Base-by-base conservation (phyloP, 2,113 vertebrate species). In the Petroica traversi region DNA sequence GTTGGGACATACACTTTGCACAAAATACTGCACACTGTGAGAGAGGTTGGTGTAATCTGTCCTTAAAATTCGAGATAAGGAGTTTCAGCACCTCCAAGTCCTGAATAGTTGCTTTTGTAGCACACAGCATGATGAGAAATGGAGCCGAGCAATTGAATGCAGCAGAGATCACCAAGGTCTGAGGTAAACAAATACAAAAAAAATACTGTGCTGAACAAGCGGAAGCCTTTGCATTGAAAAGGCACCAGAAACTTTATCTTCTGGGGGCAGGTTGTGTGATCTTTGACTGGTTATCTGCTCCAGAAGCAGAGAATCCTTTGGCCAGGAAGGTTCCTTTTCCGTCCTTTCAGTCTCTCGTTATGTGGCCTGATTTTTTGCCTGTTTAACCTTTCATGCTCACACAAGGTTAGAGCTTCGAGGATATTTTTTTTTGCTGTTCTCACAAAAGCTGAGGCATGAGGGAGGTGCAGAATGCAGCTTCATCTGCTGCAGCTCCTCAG, bases 141-240 rank as follows among this genome's bases (percentile, higher is more conserved):
- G 36, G 63, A 93, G 46, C 34, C 1, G 8, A 67, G 92, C 49
- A 86, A 67, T 17, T 87, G 79, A 87, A 91, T 88, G 34, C 49
- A 86, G 82, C 79, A 71, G 89, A 96, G 81, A 96, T 94, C 77
- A 85, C 75, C 38, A n/a, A 66, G 51, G 91, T 96, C 95, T 85
- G 15, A 95, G 45, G 88, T 66, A 95, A 91, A 68, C 91, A 97
- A 96, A 95, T 78, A 48, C 26, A 80, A 62, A 33, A 25, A 63
- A 84, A 93, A 20, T 75, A 51, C 41, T 73, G 8, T 91, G 69
- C 92, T 96, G 93, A 96, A 64, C 71, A 88, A 75, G 82, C 55
- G 85, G 55, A 59, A 93, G 63, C 34, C 43, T 85, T 81, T 2
- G 2, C 41, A 13, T 95, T 95, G 77, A 89, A 14, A 23, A 87